phyloP scores from a whole-genome alignment of 1,140 invertebrate genomes.

The Dryas iulia region DNA sequence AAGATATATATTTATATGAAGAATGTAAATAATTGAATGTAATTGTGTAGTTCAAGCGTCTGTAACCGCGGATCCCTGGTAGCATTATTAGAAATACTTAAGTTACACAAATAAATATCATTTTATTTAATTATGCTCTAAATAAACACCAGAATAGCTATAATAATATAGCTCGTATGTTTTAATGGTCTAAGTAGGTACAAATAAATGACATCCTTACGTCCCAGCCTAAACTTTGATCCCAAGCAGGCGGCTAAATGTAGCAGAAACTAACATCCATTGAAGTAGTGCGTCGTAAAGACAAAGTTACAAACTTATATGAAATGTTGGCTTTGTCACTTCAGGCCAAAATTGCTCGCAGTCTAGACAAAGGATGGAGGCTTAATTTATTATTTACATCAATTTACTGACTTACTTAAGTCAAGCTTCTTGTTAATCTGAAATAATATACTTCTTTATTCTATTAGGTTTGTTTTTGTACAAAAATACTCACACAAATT shows the following conservation, averaged over 20 bases:
- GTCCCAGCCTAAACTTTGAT: background rate
- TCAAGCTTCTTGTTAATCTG: background rate
- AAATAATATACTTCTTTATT: background rate
- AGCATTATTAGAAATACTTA: too few relatives aligned
- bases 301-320: constrained; percentile 20
- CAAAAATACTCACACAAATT: background rate
- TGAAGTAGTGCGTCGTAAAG: constrained; percentile 5
- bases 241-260: constrained; percentile 16
- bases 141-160: background rate
- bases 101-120: too few relatives aligned
- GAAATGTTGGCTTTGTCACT: constrained; percentile 16
- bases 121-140: background rate
- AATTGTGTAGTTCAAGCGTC: too few relatives aligned
- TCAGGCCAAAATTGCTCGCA: constrained; percentile 4
- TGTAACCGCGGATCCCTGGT: too few relatives aligned
- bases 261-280: constrained; percentile 20
- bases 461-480: background rate
- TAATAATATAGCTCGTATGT: background rate
- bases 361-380: constrained; percentile 6
- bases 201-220: background rate
- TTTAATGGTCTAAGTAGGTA: background rate
- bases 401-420: background rate
- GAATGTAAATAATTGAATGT: too few relatives aligned
- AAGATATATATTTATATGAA: too few relatives aligned
- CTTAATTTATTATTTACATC: constrained; percentile 10